A percentile compares a stretch with the other conserved stretches of the same genome.
Evolutionary conservation across 2,888 invertebrate genomes (phyloP).

Genomic region (Pachymerium ferrugineum): DNA sequence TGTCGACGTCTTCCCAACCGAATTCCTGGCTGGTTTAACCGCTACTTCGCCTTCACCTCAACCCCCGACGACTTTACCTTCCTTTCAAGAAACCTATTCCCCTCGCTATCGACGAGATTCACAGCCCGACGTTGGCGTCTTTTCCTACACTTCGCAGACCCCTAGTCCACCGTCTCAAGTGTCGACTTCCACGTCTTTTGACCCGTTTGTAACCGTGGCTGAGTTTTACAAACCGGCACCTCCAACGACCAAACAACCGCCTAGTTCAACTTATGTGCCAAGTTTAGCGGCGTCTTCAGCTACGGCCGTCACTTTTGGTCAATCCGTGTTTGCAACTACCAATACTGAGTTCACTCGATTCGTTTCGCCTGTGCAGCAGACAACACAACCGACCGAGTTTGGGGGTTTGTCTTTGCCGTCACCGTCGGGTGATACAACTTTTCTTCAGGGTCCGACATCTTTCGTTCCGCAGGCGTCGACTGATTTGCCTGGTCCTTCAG

Average conservation of each 20-base stretch:
- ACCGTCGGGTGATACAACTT: slow-evolving; percentile 40
- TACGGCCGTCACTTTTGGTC: slow-evolving; percentile 32
- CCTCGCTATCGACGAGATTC: slow-evolving; percentile 63
- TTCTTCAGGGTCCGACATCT: neutral
- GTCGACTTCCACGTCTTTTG: slow-evolving; percentile 37
- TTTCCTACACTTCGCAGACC: slow-evolving; percentile 37
- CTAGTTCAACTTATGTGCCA: slow-evolving; percentile 38
- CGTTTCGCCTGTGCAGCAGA: neutral
- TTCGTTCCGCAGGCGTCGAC: slow-evolving; percentile 54
- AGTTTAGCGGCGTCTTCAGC: slow-evolving; percentile 32
- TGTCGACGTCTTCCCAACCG: slow-evolving; percentile 17
- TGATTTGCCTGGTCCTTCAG: slow-evolving; percentile 35
- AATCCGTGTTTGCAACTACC: slow-evolving; percentile 29
- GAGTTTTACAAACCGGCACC: slow-evolving; percentile 28
- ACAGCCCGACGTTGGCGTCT: slow-evolving; percentile 60
- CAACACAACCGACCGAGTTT: neutral
- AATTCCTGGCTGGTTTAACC: neutral
- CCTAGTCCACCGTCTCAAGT: slow-evolving; percentile 48
- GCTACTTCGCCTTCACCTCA: neutral
- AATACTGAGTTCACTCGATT: slow-evolving; percentile 40
- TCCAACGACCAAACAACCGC: slow-evolving; percentile 16
- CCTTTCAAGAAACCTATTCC: slow-evolving; percentile 46
- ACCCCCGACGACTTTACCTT: slow-evolving; percentile 27
- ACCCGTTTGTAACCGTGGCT: slow-evolving; percentile 34
- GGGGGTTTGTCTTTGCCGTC: neutral